Evolutionary conservation across 2,888 invertebrate genomes (phyloP).

Genomic region (Chaitophorus viminalis): DNA sequence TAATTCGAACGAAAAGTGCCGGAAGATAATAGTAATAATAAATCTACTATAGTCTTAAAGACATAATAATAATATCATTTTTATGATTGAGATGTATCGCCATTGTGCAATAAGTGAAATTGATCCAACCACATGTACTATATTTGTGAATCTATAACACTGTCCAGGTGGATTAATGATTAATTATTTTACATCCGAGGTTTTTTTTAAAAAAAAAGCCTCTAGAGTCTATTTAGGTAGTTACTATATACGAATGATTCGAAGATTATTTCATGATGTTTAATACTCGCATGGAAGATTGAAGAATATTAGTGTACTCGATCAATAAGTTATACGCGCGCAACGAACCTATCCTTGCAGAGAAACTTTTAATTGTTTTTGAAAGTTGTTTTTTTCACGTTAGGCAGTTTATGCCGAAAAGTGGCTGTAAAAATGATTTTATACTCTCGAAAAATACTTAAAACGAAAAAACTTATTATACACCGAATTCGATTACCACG

Average conservation of each 20-base stretch:
- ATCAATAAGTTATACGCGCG: neutral
- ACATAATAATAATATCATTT: neutral
- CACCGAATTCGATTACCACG: neutral
- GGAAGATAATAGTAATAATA: neutral
- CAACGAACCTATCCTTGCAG: neutral
- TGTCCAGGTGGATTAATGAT: neutral
- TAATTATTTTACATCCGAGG: neutral
- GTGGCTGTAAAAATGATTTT: neutral
- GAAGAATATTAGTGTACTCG: no score
- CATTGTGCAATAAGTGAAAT: neutral
- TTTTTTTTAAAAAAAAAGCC: neutral
- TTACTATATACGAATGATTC: neutral
- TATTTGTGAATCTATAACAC: neutral
- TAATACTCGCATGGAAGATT: neutral
- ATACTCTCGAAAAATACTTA: neutral
- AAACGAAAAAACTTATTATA: neutral
- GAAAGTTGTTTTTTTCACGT: neutral
- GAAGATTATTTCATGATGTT: neutral
- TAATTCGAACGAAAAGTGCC: neutral
- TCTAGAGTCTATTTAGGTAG: neutral
- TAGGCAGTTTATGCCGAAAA: neutral
- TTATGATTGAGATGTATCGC: neutral
- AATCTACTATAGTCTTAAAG: neutral
- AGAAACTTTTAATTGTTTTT: slow-evolving; percentile 28
- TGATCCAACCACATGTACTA: neutral